Evolutionary conservation across 2,888 invertebrate species (phyloP), one percentile per base, ranked within the genome.

Genomic region (Apoda limacodes): DNA sequence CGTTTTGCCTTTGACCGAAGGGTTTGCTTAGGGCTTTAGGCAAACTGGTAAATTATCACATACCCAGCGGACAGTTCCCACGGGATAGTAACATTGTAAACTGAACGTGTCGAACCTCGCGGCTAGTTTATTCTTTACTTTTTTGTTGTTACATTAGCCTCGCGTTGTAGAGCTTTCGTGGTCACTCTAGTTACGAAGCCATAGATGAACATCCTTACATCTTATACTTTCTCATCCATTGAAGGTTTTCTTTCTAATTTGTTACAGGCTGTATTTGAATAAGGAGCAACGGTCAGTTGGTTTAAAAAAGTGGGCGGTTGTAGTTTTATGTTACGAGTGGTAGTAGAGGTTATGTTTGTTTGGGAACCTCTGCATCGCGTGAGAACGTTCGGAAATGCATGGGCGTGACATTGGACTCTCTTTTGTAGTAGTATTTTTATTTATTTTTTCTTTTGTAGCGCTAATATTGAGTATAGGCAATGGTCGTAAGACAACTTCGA

Each of bases 371-470:
- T 52, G 53, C 56, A 59, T 61, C 62, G 65, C 78, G 78, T 78
- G 78, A 76, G 78, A 80, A 78, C 66, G 68, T 60, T 61, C 53
- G 52, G 66, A 63, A 68, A 67, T 70, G 74, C 75, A 75, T 72
- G 66, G 72, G 75, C 76, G 78, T 80, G 78, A 76, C 78, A 75
- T 74, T 58, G 66, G 58, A 57, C 55, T 56, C 59, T 37, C 36
- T 22, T 40, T 35, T 37, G 34, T 37, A 26, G 20, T 42, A 28
- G 36, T 44, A 48, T 55, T 55, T 58, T 55, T n/a, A n/a, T 7
- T 17, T 17, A 5, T 17, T 50, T 50, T 55, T 60, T 55, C 56
- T 60, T 65, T 67, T 66, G 63, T 62, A 51, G 54, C 54, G 56
- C 58, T 65, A 68, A 69, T 67, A 64, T 55, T 56, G 60, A 60